A percentile compares a stretch with the other conserved stretches of the same genome.
Evolutionary conservation across 64 coral and sea anemone species (phyloP).

Genomic region (Acropora yongei): DNA sequence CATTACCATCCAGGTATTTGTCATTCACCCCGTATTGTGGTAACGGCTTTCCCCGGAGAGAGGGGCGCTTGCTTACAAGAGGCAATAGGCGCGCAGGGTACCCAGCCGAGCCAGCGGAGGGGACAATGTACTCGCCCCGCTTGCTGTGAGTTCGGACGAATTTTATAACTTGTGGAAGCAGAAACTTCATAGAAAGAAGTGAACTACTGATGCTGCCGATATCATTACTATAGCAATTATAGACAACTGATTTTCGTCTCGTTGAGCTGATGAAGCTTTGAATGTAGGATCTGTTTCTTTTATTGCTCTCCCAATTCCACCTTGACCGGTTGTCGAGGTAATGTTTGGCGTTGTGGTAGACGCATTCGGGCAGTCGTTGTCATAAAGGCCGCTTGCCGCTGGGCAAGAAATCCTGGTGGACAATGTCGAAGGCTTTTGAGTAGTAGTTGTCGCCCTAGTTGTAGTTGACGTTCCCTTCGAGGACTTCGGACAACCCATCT

Average conservation of each 20-base stretch:
- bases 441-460: background rate
- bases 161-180: conserved; percentile 63
- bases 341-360: background rate
- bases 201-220: conserved; percentile 65
- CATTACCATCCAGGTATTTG: conserved; percentile 42
- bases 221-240: conserved; percentile 75
- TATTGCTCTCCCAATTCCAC: background rate
- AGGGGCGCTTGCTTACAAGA: conserved; percentile 50
- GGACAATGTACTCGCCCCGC: conserved; percentile 89
- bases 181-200: conserved; percentile 66
- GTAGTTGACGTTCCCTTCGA: background rate
- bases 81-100: conserved; percentile 80
- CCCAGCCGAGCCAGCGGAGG: conserved; percentile 46
- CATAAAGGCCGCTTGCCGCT: background rate
- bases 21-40: conserved; percentile 12
- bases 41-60: conserved; percentile 45
- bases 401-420: background rate
- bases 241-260: conserved; percentile 17
- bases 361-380: background rate
- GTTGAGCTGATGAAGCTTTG: background rate
- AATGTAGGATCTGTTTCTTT: background rate
- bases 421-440: background rate
- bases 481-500: conserved; percentile 37
- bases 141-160: conserved; percentile 85
- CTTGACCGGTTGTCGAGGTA: background rate